Base-by-base conservation (phyloP, 2,888 invertebrate species). In the Rhingia rostrata region DNA sequence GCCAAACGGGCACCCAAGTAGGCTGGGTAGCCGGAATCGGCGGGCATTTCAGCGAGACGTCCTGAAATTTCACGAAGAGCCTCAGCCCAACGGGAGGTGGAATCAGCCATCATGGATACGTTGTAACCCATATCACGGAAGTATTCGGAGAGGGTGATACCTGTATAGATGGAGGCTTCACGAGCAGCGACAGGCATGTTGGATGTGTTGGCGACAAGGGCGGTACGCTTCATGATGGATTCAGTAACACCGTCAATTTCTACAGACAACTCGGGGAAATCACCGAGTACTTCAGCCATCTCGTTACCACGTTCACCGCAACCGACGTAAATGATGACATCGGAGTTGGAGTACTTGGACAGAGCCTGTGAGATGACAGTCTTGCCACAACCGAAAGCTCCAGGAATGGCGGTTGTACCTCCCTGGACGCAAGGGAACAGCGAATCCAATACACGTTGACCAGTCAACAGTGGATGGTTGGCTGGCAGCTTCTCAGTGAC, bases 141-240 rank as follows among this genome's bases (percentile, higher is more conserved):
- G 93, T 99, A 99, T 92, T 99, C 99, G 33, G 99, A 98, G n/a
- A 99, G 93, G 0, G 99, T 99, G 92, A 99, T 99, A 89, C 98
- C 98, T 83, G 99, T 99, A 92, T 99, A 99, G 92, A 99, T 99
- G 91, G 99, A 99, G 83, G 99, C 99, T 93, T 99, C 99, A 92
- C 99, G 96, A 92, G 99, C 99, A 89, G 99, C 99, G 86, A 99
- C 99, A 91, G 99, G 99, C 99, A 99, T 99, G 96, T 99, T 99
- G 87, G 99, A 99, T 37, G 99, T 99, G 93, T 99, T 99, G 89
- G 99, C 99, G 22, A 99, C 99, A 80, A 99, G 94, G 43, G 99
- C 97, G 3, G 99, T 99, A 92, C 99, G 96, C 93, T 99, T 99
- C 99, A 99, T 99, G 92, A 99, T 99, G 88, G 99, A 98, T 91